A percentile compares a stretch with the other conserved stretches of the same genome.
These are phyloP conservation scores for Pogonocherus hispidulus DNA, from an alignment of 2,888 invertebrate genomes.

Conservation along the genomic window DNA sequence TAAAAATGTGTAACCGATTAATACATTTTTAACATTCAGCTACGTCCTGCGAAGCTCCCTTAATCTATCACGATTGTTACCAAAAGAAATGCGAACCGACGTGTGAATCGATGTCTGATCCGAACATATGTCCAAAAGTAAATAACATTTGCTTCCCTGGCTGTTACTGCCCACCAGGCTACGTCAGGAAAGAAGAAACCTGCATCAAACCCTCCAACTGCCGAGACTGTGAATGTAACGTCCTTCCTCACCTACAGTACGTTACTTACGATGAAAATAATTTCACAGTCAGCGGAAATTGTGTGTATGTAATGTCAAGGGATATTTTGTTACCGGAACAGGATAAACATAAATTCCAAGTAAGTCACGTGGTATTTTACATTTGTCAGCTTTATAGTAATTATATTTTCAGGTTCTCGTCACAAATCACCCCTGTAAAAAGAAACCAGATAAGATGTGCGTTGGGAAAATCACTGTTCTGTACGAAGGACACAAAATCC, in stretches of 20 bases:
- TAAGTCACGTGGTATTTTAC: slow-evolving; percentile 51
- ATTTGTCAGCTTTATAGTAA: neutral
- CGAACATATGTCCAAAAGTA: slow-evolving; percentile 75
- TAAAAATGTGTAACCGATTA: neutral
- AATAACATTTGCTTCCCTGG: slow-evolving; percentile 84
- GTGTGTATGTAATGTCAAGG: slow-evolving; percentile 85
- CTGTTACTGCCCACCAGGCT: slow-evolving; percentile 87
- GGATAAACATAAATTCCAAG: slow-evolving; percentile 70
- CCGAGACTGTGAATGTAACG: slow-evolving; percentile 80
- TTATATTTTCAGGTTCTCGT: slow-evolving; percentile 73
- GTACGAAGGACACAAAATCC: slow-evolving; percentile 75
- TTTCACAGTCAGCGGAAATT: slow-evolving; percentile 86
- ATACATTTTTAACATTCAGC: slow-evolving; percentile 68
- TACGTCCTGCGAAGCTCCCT: slow-evolving; percentile 79
- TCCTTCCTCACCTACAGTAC: slow-evolving; percentile 85
- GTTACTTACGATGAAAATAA: slow-evolving; percentile 86
- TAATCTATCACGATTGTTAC: slow-evolving; percentile 88
- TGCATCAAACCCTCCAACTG: slow-evolving; percentile 82
- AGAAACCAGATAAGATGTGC: slow-evolving; percentile 73
- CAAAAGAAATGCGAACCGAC: slow-evolving; percentile 83
- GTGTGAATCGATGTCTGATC: slow-evolving; percentile 75
- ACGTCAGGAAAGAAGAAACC: slow-evolving; percentile 75
- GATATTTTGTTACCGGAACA: slow-evolving; percentile 71
- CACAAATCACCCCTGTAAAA: slow-evolving; percentile 79
- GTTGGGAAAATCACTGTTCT: slow-evolving; percentile 78